phyloP scores from a whole-genome alignment of 2,888 invertebrate genomes.

The Amphipyra tragopoginis region DNA sequence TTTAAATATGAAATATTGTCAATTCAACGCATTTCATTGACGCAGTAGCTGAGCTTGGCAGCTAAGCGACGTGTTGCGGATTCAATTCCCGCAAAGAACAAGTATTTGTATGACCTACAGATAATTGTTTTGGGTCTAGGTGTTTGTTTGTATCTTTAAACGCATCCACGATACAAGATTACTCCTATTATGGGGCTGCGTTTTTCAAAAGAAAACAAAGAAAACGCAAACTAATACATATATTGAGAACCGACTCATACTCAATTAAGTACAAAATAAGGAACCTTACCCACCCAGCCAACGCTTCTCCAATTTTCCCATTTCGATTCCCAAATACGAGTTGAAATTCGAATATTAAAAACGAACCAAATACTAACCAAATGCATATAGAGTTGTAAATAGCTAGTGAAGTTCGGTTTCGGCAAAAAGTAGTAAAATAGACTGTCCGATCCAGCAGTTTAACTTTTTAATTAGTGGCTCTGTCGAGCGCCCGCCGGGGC shows the following conservation, averaged over 20 bases:
- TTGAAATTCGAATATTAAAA: slow-evolving; percentile 26
- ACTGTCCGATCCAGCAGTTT: slow-evolving; percentile 77
- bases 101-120: no score
- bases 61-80: no score
- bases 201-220: no score
- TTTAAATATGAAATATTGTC: no score
- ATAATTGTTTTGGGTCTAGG: no score
- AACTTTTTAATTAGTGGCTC: slow-evolving; percentile 83
- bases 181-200: no score
- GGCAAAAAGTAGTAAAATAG: slow-evolving; percentile 75
- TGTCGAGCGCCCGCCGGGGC: slow-evolving; percentile 45
- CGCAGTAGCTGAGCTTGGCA: no score
- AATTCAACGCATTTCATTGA: no score
- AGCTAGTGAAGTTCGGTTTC: slow-evolving; percentile 44
- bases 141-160: no score
- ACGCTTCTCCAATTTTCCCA: slow-evolving; percentile 19
- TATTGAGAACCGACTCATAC: neutral
- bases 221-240: no score
- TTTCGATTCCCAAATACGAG: neutral
- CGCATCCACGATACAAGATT: no score
- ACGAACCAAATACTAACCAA: slow-evolving; percentile 38
- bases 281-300: slow-evolving; percentile 11
- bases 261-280: slow-evolving; percentile 21
- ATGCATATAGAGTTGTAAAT: slow-evolving; percentile 52
- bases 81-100: no score